Evolutionary conservation across 2,113 vertebrate genomes (phyloP).

Genomic region (Corythaixoides concolor): DNA sequence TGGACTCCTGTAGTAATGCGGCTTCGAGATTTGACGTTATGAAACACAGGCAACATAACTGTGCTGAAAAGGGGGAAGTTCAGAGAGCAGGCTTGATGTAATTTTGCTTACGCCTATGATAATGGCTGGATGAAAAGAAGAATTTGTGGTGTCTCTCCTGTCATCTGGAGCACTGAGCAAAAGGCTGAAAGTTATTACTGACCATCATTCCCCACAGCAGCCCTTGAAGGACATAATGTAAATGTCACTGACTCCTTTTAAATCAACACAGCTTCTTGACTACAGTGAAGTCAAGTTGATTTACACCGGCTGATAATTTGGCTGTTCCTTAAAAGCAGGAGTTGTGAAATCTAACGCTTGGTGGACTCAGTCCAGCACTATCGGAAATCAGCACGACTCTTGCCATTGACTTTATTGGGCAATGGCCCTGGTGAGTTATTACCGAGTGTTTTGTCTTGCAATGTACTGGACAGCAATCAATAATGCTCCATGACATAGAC

Average conservation of each 20-base stretch:
- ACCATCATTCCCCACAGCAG: neutral
- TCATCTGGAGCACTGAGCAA: neutral
- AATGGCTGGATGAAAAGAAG: neutral
- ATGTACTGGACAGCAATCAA: neutral
- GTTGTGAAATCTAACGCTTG: neutral
- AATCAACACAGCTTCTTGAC: conserved; percentile 20
- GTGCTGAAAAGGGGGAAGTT: neutral
- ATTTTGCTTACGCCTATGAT: neutral
- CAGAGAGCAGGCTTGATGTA: neutral
- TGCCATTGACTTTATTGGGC: conserved; percentile 40
- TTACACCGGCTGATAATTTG: neutral
- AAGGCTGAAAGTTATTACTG: neutral
- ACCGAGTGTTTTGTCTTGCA: neutral
- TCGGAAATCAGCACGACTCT: neutral
- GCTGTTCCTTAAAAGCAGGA: neutral
- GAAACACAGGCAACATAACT: neutral
- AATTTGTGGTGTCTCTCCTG: neutral
- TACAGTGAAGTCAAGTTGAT: neutral
- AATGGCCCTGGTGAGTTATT: conserved; percentile 10
- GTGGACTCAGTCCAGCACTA: neutral
- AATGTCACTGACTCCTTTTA: conserved; percentile 19
- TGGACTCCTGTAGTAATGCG: neutral
- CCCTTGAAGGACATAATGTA: conserved; percentile 4
- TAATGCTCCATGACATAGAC: conserved; percentile 4
- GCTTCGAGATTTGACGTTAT: neutral